phyloP scores from a whole-genome alignment of 2,888 invertebrate genomes.

The Tetropium fuscum region DNA sequence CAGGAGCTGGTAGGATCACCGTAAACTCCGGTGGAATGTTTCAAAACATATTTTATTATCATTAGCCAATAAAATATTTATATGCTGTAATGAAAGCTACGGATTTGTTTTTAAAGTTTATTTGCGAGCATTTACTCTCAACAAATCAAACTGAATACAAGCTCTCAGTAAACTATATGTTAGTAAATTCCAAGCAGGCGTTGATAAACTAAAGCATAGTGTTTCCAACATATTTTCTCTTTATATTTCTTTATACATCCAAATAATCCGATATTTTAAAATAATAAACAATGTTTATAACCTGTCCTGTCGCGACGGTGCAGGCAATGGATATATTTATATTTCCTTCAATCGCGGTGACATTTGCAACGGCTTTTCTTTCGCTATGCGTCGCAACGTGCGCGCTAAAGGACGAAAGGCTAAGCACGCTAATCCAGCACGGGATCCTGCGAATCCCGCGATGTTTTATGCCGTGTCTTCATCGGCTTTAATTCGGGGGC shows the following conservation, averaged over 20 bases:
- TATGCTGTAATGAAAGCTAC: too few relatives aligned
- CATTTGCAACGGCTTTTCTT: conserved; percentile 27
- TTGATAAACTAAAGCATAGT: too few relatives aligned
- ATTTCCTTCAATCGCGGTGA: conserved; percentile 28
- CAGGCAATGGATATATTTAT: conserved; percentile 6
- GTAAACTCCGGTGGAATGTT: too few relatives aligned
- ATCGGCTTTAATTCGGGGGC: conserved; percentile 60
- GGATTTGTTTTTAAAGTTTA: too few relatives aligned
- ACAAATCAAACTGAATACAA: too few relatives aligned
- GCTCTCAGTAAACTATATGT: too few relatives aligned
- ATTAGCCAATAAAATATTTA: too few relatives aligned
- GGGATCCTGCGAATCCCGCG: conserved; percentile 45
- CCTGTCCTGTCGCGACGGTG: background rate
- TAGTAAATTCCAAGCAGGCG: too few relatives aligned
- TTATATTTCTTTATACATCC: background rate
- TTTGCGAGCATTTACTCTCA: too few relatives aligned
- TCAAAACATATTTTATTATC: too few relatives aligned
- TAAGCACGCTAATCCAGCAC: conserved; percentile 53
- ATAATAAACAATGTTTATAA: conserved; percentile 12
- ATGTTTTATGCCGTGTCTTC: conserved; percentile 61
- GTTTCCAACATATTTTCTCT: too few relatives aligned
- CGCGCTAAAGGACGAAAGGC: conserved; percentile 19
- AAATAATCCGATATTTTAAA: conserved; percentile 6
- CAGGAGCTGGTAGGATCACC: too few relatives aligned
- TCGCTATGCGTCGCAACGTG: conserved; percentile 8